Evolutionary conservation across 1,140 invertebrate species (phyloP).

Genomic region (Lepidurus couesii): DNA sequence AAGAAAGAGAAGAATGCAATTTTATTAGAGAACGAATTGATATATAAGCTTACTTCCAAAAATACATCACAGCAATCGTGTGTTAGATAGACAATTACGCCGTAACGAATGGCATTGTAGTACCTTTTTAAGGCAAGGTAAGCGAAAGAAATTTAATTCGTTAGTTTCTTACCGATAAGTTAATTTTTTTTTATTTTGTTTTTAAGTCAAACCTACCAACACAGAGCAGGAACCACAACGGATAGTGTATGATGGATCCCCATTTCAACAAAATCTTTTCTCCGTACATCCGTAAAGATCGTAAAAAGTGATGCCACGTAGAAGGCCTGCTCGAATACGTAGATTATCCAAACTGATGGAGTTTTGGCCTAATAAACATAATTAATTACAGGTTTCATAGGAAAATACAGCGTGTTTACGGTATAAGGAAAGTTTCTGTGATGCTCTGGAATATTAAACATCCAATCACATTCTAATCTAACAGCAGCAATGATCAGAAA

Average conservation of each 20-base stretch:
- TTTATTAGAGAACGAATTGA: not conserved
- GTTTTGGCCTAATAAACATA: not conserved
- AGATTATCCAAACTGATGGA: not conserved
- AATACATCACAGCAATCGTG: slow-evolving; percentile 24
- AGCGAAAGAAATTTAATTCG: not conserved
- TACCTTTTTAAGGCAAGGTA: not conserved
- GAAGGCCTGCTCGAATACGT: not conserved
- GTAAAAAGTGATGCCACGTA: slow-evolving; percentile 5
- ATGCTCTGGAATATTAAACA: not conserved
- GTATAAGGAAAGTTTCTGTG: not conserved
- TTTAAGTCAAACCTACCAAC: not conserved
- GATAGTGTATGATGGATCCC: not conserved
- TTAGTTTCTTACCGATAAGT: not conserved
- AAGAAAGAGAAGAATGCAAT: not conserved
- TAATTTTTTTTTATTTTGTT: not conserved
- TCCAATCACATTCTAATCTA: not conserved
- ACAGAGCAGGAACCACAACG: not conserved
- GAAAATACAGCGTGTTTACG: not conserved
- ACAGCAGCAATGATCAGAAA: not conserved
- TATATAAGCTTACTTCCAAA: slow-evolving; percentile 7
- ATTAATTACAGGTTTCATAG: not conserved
- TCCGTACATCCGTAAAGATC: not conserved
- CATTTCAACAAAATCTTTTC: slow-evolving; percentile 30
- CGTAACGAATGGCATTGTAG: not conserved
- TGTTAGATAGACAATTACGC: not conserved